Percentiles rank a stretch among this genome's conserved stretches.
Conservation (phyloP, 1,140 invertebrate genomes). For the Sarcophaga peregrina region DNA sequence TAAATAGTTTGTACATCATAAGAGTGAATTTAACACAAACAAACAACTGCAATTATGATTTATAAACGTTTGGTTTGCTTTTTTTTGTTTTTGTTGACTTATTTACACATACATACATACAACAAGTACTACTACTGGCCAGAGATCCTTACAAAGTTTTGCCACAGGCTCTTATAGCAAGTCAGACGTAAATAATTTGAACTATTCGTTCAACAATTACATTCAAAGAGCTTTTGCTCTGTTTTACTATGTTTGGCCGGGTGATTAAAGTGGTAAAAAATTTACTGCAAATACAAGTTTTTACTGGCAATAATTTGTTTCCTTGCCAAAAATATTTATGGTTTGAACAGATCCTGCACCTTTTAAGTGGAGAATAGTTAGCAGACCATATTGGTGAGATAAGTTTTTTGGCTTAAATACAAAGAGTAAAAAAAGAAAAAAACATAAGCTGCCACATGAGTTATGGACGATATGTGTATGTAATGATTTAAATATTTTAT, state of each 20-base stretch:
- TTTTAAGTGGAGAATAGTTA: neutral
- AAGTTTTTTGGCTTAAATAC: too few relatives aligned
- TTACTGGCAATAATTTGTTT: neutral
- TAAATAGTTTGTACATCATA: too few relatives aligned
- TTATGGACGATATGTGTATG: too few relatives aligned
- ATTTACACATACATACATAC: neutral
- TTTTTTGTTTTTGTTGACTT: neutral
- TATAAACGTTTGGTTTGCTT: too few relatives aligned
- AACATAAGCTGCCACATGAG: too few relatives aligned
- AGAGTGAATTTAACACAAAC: too few relatives aligned
- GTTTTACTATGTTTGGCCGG: neutral
- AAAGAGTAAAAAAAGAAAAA: too few relatives aligned
- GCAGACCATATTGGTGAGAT: neutral
- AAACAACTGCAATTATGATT: too few relatives aligned
- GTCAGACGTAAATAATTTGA: neutral
- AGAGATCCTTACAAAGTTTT: neutral
- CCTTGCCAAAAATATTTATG: conserved; percentile 3
- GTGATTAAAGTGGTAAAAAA: neutral
- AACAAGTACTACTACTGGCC: neutral
- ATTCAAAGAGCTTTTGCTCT: neutral
- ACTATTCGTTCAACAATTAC: neutral
- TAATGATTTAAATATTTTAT: too few relatives aligned
- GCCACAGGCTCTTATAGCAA: neutral
- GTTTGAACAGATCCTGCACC: neutral
- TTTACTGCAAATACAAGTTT: neutral